phyloP scores from a whole-genome alignment of 1,140 invertebrate genomes.

The Drosophila tristis region DNA sequence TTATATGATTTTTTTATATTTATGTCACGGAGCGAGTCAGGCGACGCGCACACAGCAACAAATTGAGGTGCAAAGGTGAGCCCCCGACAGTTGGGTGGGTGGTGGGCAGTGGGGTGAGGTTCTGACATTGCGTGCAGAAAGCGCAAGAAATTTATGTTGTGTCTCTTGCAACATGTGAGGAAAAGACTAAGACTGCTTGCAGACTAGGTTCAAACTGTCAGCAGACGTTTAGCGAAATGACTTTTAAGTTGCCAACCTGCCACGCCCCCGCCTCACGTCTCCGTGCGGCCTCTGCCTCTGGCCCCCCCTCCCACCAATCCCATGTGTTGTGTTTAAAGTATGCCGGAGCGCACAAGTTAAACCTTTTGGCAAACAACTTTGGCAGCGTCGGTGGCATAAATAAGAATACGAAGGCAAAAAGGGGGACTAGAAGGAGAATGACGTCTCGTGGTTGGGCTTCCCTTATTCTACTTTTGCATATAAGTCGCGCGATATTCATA shows the following conservation, averaged over 20 bases:
- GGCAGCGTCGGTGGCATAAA: conserved; percentile 72
- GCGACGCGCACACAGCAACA: conserved; percentile 40
- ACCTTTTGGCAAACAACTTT: conserved; percentile 83
- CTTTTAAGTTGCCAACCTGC: conserved; percentile 74
- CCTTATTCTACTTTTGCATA: conserved; percentile 63
- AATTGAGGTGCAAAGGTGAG: conserved; percentile 49
- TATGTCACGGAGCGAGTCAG: conserved; percentile 64
- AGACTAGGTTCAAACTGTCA: conserved; percentile 69
- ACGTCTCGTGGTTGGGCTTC: conserved; percentile 7
- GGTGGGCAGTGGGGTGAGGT: neutral
- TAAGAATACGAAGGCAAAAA: conserved; percentile 58
- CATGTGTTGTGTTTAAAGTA: conserved; percentile 78
- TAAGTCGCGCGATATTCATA: conserved; percentile 82
- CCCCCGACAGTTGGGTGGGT: neutral
- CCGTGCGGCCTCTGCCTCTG: neutral
- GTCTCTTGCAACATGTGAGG: conserved; percentile 69
- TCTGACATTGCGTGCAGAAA: conserved; percentile 68
- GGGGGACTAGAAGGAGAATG: too few species aligned
- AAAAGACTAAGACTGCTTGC: conserved; percentile 42
- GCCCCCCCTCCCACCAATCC: conserved; percentile 1
- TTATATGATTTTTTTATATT: conserved; percentile 76
- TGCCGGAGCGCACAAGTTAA: conserved; percentile 74
- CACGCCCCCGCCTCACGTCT: conserved; percentile 26
- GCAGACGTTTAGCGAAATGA: conserved; percentile 76
- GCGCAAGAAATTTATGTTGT: conserved; percentile 77